Evolutionary conservation across 2,113 vertebrate species (phyloP).

Genomic region (Meleagris gallopavo): DNA sequence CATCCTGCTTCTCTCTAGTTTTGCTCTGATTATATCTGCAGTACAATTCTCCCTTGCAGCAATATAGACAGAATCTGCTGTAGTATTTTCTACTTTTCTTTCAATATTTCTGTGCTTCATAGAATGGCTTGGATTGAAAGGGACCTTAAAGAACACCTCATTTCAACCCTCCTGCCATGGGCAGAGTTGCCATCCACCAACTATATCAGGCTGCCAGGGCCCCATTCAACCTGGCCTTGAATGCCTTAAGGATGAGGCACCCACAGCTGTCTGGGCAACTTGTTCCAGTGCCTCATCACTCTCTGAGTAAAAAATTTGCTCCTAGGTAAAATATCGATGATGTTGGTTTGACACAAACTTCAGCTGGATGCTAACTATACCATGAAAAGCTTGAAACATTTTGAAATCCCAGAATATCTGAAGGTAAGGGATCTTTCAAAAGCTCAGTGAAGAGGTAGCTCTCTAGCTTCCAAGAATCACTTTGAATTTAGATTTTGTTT

Average conservation of each 20-base stretch:
- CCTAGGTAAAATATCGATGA: not conserved
- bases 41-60: not conserved
- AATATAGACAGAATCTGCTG: not conserved
- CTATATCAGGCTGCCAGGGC: too few relatives aligned
- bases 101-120: not conserved
- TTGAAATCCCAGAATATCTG: not conserved
- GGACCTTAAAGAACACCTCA: too few relatives aligned
- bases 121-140: too few relatives aligned
- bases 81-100: not conserved
- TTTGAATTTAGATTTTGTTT: not conserved
- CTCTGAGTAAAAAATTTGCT: too few relatives aligned
- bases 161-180: too few relatives aligned
- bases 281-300: too few relatives aligned
- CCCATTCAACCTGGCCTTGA: too few relatives aligned
- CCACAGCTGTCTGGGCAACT: too few relatives aligned
- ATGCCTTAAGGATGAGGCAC: too few relatives aligned
- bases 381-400: not conserved
- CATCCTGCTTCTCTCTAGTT: not conserved
- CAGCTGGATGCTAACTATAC: not conserved
- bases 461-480: not conserved
- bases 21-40: not conserved
- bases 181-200: too few relatives aligned
- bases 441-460: not conserved
- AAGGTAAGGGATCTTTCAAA: not conserved
- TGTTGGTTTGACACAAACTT: not conserved